Evolutionary conservation across 2,888 invertebrate species (phyloP).

Genomic region (Dicycla oo): DNA sequence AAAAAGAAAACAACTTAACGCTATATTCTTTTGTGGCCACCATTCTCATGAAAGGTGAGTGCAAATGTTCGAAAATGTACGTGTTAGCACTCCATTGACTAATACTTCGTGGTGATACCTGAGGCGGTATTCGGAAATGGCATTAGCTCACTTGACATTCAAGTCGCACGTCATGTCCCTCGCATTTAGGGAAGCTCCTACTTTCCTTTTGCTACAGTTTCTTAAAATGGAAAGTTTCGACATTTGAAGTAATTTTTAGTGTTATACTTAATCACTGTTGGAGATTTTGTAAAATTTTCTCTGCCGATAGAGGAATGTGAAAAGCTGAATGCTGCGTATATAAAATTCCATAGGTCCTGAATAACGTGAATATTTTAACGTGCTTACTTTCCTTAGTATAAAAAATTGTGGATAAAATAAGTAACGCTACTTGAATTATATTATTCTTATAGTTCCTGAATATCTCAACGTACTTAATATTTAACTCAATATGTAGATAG

Average conservation of each 20-base stretch:
- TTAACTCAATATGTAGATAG: not conserved
- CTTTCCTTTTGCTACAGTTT: conserved; percentile 44
- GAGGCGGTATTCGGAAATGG: conserved; percentile 53
- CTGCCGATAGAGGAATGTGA: not conserved
- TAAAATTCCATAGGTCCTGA: not conserved
- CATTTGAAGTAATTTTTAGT: conserved; percentile 4
- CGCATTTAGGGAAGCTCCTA: conserved; percentile 41
- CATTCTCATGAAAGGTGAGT: not conserved
- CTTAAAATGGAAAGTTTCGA: conserved; percentile 11
- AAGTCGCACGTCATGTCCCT: conserved; percentile 41
- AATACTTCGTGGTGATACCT: conserved; percentile 29
- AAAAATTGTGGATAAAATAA: not conserved
- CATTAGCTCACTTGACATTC: conserved; percentile 62
- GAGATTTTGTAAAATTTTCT: not conserved
- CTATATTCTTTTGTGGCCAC: not conserved
- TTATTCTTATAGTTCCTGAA: not conserved
- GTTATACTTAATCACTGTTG: not conserved
- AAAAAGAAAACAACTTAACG: not conserved
- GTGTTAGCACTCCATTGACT: conserved; percentile 11
- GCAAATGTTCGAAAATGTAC: not conserved
- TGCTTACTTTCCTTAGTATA: too few species aligned
- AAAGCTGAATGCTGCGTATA: not conserved
- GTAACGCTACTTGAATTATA: not conserved
- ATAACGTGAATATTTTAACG: too few species aligned
- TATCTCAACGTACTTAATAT: not conserved